phyloP scores from a whole-genome alignment of 2,113 vertebrate genomes.

The Mustelus asterias region DNA sequence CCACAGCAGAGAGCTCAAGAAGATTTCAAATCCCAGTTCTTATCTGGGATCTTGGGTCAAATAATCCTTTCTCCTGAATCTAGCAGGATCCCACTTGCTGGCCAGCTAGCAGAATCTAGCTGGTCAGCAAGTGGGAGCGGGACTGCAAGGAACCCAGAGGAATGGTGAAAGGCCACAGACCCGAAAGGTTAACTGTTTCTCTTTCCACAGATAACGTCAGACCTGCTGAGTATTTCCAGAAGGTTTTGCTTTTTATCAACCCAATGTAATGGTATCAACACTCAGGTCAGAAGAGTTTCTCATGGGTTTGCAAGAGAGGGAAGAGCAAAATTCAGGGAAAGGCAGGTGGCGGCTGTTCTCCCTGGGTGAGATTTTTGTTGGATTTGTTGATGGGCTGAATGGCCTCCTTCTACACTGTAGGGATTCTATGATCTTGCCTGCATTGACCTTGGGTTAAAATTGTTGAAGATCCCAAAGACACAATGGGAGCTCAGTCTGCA shows the following conservation, averaged over 20 bases:
- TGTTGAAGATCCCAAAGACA: neutral
- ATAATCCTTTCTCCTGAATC: neutral
- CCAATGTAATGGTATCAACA: too few species aligned
- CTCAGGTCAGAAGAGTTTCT: neutral
- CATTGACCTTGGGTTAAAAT: neutral
- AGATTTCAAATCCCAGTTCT: neutral
- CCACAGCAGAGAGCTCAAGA: neutral
- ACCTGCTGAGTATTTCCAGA: neutral
- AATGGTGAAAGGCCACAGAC: neutral
- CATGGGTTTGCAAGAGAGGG: neutral
- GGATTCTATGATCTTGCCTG: neutral
- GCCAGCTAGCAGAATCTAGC: neutral
- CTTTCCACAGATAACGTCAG: neutral
- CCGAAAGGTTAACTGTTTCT: neutral
- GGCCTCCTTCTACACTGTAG: too few species aligned
- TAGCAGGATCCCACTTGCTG: neutral
- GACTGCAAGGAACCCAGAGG: neutral
- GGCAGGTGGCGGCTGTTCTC: neutral
- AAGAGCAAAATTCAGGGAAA: neutral
- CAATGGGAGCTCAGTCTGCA: neutral
- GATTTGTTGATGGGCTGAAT: too few species aligned
- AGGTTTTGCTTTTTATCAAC: too few species aligned
- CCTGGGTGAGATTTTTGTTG: too few species aligned
- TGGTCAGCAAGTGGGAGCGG: neutral
- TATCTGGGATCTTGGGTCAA: neutral